Conservation (phyloP, 2,113 vertebrate genomes). For the Trematocara macrostoma region DNA sequence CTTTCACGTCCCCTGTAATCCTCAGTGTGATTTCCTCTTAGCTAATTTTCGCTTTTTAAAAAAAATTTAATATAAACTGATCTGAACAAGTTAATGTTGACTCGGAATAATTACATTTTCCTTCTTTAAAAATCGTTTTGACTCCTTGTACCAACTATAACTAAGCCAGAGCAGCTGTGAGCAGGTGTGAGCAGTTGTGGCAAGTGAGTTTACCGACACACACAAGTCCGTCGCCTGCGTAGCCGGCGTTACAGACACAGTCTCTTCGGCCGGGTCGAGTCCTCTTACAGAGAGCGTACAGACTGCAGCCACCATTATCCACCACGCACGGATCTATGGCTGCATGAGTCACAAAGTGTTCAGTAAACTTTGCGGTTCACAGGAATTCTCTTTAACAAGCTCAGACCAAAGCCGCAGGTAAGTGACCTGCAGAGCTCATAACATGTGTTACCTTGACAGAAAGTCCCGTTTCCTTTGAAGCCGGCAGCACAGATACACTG, state of each 20-base stretch:
- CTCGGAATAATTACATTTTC: not conserved
- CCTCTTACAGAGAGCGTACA: slow-evolving; percentile 77
- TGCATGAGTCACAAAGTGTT: slow-evolving; percentile 30
- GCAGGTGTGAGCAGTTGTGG: not conserved
- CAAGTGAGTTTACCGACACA: slow-evolving; percentile 75
- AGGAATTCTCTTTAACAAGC: not conserved
- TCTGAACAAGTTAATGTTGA: not conserved
- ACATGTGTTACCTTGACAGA: slow-evolving; percentile 76
- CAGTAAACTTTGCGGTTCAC: not conserved
- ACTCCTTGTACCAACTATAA: not conserved
- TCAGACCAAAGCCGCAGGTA: not conserved
- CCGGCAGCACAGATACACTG: slow-evolving; percentile 84
- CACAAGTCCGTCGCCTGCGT: slow-evolving; percentile 82
- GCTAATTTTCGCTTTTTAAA: rapidly evolving
- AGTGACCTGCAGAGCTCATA: not conserved
- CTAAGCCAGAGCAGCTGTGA: not conserved
- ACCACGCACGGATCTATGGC: slow-evolving; percentile 77
- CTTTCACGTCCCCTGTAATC: not conserved
- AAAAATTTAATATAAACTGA: too few relatives aligned
- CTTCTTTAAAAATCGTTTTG: not conserved
- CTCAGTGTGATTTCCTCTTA: not conserved
- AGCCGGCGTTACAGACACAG: slow-evolving; percentile 77
- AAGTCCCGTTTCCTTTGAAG: slow-evolving; percentile 85
- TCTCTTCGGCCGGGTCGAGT: slow-evolving; percentile 77
- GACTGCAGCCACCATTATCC: slow-evolving; percentile 83